phyloP scores from a whole-genome alignment of 2,888 invertebrate species.

The Caenorhabditis sulstoni region DNA sequence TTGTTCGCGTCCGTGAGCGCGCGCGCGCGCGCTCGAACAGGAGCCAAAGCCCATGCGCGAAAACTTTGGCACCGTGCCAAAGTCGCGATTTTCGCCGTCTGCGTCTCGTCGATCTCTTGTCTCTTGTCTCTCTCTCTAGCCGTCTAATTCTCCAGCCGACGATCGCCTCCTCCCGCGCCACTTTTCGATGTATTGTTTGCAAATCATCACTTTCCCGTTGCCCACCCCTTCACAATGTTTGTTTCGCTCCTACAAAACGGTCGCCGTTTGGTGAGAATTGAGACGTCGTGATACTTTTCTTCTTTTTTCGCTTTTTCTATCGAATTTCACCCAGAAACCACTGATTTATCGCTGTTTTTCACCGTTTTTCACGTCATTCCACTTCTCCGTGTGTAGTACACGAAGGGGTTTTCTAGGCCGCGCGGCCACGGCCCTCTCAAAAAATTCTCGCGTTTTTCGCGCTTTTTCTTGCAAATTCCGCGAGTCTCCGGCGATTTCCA shows the following conservation, averaged over 20 bases:
- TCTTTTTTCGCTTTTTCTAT: slow-evolving; percentile 1
- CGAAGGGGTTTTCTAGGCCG: not conserved
- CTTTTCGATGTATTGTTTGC: slow-evolving; percentile 27
- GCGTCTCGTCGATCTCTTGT: slow-evolving; percentile 16
- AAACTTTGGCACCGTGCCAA: slow-evolving; percentile 21
- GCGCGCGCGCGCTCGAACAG: no score
- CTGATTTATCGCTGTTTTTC: no score
- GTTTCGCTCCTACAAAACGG: slow-evolving; percentile 51
- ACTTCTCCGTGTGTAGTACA: not conserved
- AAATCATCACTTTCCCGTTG: slow-evolving; percentile 56
- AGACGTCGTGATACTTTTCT: not conserved
- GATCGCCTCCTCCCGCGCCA: no score
- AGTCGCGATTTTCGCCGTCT: slow-evolving; percentile 21
- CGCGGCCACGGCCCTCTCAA: no score
- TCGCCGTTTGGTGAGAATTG: slow-evolving; percentile 10
- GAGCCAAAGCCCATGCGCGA: no score
- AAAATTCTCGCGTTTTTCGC: no score
- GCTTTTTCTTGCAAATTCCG: not conserved
- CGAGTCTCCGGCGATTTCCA: not conserved
- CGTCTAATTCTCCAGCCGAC: slow-evolving; percentile 45
- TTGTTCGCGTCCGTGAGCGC: no score
- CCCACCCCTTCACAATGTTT: slow-evolving; percentile 22
- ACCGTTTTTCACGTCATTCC: not conserved
- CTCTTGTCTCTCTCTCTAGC: slow-evolving; percentile 9
- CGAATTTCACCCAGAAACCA: not conserved